Base-by-base conservation (phyloP, 2,113 vertebrate genomes). In the Bufo gargarizans region DNA sequence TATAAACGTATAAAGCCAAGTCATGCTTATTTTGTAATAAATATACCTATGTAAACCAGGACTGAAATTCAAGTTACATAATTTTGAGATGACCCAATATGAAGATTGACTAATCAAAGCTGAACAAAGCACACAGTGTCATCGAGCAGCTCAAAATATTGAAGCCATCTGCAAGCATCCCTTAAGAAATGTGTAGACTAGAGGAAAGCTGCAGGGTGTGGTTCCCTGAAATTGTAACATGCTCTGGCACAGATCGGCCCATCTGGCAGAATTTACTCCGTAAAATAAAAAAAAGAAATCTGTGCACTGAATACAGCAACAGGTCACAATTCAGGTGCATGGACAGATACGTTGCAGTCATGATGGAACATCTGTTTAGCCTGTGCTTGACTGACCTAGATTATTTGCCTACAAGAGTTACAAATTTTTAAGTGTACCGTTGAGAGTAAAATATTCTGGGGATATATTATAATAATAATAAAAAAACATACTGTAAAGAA, bases 191-290 rank as follows among this genome's bases (percentile, higher is more conserved):
- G 56, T 67, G 58, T 61, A 67, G 72, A 79, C 59, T 55, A 43
- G 85, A 86, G 85, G 59, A 86, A 86, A 86, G 59, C 85, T 86
- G 85, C 61, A 79, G 85, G 85, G 85, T 86, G 85, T 63, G 85
- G 74, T 65, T 77, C 49, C 47, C 58, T 65, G 61, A 65, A 77
- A 67, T 79, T 79, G 19, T 86, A 86, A 86, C 79, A 86, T n/a
- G 58, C 85, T 86, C 56, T 86, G 85, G 85, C 85, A 78, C 76
- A 65, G 43, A 77, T 65, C 58, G 45, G 61, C 76, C 85, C 85
- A 86, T 86, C 74, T 86, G 85, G 85, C 85, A 78, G 65, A 53
- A 47, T 63, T 63, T 58, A 55, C 76, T 65, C 22, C 13, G 45
- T 50, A 53, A 33, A 63, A n/a, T n/a, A n/a, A 79, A 77, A 83